Conservation (phyloP, 2,113 vertebrate species). For the Bucco capensis region DNA sequence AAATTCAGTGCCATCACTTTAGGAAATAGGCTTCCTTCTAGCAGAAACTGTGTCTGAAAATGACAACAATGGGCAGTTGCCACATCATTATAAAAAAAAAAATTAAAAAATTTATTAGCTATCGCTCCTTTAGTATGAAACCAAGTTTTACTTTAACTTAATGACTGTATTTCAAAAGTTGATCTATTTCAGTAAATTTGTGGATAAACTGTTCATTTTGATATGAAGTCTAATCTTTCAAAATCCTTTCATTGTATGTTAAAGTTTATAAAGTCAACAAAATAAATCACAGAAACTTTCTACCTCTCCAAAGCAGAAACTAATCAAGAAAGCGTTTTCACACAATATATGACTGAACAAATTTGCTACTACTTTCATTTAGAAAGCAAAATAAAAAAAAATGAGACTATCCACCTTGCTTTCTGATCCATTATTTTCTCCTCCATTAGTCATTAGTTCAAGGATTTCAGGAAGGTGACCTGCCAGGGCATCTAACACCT, state of each 20-base stretch:
- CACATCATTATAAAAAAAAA: not conserved
- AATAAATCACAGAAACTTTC: not conserved
- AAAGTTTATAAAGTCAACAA: not conserved
- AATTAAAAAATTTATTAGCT: not conserved
- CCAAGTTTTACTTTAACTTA: not conserved
- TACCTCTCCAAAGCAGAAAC: not conserved
- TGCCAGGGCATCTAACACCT: slow-evolving; percentile 91
- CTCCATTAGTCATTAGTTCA: slow-evolving; percentile 82
- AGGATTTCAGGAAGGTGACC: slow-evolving; percentile 89
- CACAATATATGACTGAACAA: not conserved
- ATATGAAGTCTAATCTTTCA: not conserved
- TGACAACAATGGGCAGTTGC: not conserved
- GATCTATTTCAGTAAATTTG: not conserved
- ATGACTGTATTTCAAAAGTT: not conserved
- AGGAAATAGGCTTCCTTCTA: not conserved
- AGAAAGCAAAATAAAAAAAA: not conserved
- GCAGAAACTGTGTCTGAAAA: not conserved
- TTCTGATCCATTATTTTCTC: slow-evolving; percentile 82
- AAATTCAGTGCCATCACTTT: not conserved
- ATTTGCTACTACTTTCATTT: not conserved
- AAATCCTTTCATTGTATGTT: not conserved
- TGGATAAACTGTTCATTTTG: not conserved
- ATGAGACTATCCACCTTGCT: slow-evolving; percentile 76
- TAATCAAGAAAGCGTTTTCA: not conserved
- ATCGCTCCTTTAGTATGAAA: not conserved